phyloP scores from a whole-genome alignment of 2,888 invertebrate species.

The Ethmia dodecea region DNA sequence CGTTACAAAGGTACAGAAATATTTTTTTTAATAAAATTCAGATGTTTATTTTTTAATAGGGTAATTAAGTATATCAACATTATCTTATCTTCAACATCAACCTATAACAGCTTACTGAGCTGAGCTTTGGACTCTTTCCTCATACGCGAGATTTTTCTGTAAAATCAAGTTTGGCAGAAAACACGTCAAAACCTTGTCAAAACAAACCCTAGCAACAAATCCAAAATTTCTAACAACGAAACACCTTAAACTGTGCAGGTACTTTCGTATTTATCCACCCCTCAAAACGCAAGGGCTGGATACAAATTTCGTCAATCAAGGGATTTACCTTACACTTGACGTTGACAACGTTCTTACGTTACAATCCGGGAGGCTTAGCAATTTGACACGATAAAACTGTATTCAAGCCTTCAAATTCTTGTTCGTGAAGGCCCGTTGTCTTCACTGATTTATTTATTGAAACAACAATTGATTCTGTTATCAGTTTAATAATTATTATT shows the following conservation, averaged over 20 bases:
- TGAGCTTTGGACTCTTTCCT: too few species aligned
- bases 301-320: conserved; percentile 65
- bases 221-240: conserved; percentile 34
- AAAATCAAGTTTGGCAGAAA: too few species aligned
- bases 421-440: background rate
- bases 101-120: too few species aligned
- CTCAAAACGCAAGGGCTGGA: conserved; percentile 35
- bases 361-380: conserved; percentile 59
- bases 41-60: too few species aligned
- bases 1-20: conserved; percentile 20
- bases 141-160: too few species aligned
- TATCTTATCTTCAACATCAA: too few species aligned
- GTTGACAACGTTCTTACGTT: conserved; percentile 65
- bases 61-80: too few species aligned
- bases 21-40: background rate
- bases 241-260: conserved; percentile 34
- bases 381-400: conserved; percentile 54
- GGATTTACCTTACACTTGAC: conserved; percentile 67
- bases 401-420: conserved; percentile 30
- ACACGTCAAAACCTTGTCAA: background rate
- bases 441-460: too few species aligned
- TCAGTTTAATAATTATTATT: too few species aligned
- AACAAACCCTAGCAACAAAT: background rate
- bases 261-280: conserved; percentile 45
- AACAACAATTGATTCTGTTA: too few species aligned